phyloP scores from a whole-genome alignment of 1,140 invertebrate species.

The Drosophila melanogaster region DNA sequence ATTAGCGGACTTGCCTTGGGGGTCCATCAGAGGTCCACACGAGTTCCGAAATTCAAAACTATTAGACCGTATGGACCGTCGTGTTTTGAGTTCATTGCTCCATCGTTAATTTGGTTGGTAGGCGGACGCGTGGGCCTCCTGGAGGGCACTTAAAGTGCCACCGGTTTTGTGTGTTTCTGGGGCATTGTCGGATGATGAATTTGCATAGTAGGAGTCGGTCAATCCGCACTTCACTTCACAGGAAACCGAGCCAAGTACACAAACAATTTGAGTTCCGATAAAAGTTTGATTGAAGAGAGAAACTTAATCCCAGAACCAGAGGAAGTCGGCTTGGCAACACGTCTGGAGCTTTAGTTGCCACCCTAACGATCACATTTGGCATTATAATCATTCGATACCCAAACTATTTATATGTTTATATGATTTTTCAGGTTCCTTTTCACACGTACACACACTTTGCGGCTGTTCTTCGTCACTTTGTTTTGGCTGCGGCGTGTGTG shows the following conservation, averaged over 20 bases:
- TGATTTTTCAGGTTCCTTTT: slow-evolving; percentile 25
- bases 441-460: neutral
- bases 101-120: slow-evolving; percentile 19
- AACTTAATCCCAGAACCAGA: slow-evolving; percentile 6
- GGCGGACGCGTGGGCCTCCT: neutral
- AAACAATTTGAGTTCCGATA: slow-evolving; percentile 67
- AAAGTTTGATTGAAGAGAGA: slow-evolving; percentile 29
- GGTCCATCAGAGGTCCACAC: slow-evolving; percentile 30
- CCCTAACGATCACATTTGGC: slow-evolving; percentile 62
- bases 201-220: slow-evolving; percentile 64
- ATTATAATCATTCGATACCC: slow-evolving; percentile 68
- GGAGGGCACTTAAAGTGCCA: slow-evolving; percentile 48
- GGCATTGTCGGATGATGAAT: slow-evolving; percentile 67
- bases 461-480: neutral
- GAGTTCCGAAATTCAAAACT: slow-evolving; percentile 31
- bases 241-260: slow-evolving; percentile 17
- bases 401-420: slow-evolving; percentile 12
- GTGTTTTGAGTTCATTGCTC: slow-evolving; percentile 66
- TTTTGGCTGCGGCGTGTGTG: slow-evolving; percentile 24
- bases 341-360: slow-evolving; percentile 38
- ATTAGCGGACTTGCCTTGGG: slow-evolving; percentile 59
- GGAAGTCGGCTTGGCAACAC: slow-evolving; percentile 47
- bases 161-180: slow-evolving; percentile 77
- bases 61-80: slow-evolving; percentile 39
- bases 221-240: slow-evolving; percentile 39